These are phyloP conservation scores for Madoqua kirkii DNA, from an alignment of 2,113 vertebrate species.

Conservation along the genomic window DNA sequence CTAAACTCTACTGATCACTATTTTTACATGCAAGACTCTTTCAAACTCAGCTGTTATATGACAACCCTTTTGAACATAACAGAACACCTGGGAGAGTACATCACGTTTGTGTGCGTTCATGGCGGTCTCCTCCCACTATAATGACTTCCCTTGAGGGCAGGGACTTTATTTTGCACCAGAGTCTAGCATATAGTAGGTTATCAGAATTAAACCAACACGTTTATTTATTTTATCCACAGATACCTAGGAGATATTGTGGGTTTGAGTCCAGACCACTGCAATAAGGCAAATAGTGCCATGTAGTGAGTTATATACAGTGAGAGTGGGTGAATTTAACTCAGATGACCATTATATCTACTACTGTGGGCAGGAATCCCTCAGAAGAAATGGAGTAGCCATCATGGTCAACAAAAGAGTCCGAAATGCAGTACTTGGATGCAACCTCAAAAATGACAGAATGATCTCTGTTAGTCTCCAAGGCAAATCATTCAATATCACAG, in stretches of 20 bases:
- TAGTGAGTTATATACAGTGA: neutral
- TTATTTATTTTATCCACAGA: neutral
- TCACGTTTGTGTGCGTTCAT: neutral
- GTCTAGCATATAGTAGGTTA: neutral
- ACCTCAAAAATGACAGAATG: too few species aligned
- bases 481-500: too few species aligned
- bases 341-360: too few species aligned
- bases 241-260: accelerated
- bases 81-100: neutral
- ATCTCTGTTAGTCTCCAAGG: too few species aligned
- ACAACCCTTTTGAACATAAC: neutral
- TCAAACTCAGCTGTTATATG: neutral
- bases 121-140: neutral
- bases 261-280: neutral
- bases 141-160: neutral
- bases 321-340: too few species aligned
- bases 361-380: too few species aligned
- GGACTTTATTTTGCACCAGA: neutral
- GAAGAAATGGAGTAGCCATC: too few species aligned
- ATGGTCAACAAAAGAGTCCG: too few species aligned
- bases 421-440: too few species aligned
- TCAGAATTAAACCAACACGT: neutral
- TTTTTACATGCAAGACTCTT: neutral
- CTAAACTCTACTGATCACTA: neutral
- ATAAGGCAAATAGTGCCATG: neutral